These are phyloP conservation scores for Prorops nasuta DNA, from an alignment of 1,140 invertebrate genomes.

Conservation along the genomic window DNA sequence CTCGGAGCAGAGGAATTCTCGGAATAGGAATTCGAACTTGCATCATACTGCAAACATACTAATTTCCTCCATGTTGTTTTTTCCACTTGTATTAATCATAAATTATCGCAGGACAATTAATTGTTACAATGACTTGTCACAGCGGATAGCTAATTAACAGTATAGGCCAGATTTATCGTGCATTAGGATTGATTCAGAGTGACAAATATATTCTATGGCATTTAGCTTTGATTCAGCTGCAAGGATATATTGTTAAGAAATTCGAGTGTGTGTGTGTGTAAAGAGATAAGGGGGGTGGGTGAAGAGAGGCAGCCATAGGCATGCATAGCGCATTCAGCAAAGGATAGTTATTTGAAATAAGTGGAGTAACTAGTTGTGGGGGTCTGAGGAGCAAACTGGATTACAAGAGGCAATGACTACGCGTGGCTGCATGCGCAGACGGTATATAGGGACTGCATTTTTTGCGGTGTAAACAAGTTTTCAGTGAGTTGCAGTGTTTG, in stretches of 20 bases:
- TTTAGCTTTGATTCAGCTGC: constrained; percentile 17
- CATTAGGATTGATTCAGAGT: no score
- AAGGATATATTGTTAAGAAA: constrained; percentile 12
- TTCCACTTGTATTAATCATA: no score
- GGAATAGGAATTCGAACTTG: no score
- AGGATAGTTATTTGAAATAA: no score
- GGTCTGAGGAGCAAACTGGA: constrained; percentile 1
- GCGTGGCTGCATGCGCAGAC: background rate
- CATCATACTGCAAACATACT: no score
- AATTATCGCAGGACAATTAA: no score
- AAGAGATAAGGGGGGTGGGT: constrained; percentile 2
- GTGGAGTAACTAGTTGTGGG: no score
- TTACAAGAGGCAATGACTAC: background rate
- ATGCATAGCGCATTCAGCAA: background rate
- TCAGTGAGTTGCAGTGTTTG: constrained; percentile 4
- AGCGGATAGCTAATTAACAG: no score
- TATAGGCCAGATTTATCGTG: no score
- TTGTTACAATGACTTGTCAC: no score
- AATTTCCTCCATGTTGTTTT: no score
- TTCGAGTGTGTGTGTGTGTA: background rate
- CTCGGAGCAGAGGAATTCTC: no score
- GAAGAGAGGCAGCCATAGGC: background rate
- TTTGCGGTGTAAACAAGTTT: constrained; percentile 14
- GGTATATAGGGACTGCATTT: constrained; percentile 3
- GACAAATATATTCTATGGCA: background rate